Conservation (phyloP, 2,888 invertebrate species). For the Deroplatys truncata region DNA sequence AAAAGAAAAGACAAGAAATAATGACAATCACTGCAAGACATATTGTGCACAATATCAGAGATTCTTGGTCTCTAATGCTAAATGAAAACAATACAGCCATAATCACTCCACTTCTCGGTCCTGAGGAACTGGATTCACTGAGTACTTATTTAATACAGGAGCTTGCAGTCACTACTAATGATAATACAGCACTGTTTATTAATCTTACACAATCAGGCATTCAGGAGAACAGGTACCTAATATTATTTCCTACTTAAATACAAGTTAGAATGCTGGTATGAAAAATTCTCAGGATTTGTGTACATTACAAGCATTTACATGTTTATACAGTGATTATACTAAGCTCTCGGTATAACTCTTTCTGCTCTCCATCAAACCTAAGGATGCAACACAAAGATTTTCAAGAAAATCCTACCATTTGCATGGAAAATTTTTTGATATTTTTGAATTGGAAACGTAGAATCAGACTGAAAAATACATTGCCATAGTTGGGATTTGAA, state of each 20-base stretch:
- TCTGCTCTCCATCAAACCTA: no score
- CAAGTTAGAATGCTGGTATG: no score
- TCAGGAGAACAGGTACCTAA: conserved; percentile 17
- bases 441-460: no score
- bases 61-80: not conserved
- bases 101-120: not conserved
- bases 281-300: no score
- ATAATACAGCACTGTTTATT: not conserved
- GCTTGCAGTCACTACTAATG: not conserved
- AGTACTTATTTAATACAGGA: conserved; percentile 1
- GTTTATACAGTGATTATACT: no score
- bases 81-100: not conserved
- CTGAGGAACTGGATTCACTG: not conserved
- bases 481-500: no score
- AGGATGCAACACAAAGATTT: no score
- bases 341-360: no score
- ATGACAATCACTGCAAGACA: not conserved
- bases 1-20: conserved; percentile 1
- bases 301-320: no score
- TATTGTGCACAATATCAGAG: not conserved
- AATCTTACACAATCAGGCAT: not conserved
- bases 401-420: no score
- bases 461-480: no score
- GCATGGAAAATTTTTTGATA: no score
- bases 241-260: not conserved